Conservation (phyloP, 2,113 vertebrate genomes). For the Alaudala cheleensis region DNA sequence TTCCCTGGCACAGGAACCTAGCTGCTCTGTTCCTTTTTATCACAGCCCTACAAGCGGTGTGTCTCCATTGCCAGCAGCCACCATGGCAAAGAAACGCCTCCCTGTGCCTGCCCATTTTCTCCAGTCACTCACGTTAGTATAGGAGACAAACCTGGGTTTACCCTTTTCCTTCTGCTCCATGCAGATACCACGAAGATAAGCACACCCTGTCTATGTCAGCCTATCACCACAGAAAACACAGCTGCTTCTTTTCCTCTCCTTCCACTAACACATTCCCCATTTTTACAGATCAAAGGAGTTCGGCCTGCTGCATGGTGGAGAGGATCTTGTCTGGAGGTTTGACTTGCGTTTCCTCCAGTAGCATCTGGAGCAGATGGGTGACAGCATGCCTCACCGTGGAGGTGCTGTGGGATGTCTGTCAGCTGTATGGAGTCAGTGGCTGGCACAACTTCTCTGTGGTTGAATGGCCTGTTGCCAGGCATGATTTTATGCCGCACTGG, state of each 20-base stretch:
- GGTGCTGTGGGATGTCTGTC: neutral
- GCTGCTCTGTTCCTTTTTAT: neutral
- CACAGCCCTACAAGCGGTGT: neutral
- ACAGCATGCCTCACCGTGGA: rapidly evolving
- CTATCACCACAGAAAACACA: neutral
- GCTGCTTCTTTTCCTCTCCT: neutral
- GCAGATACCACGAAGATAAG: neutral
- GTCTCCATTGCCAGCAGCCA: rapidly evolving
- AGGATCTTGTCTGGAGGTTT: neutral
- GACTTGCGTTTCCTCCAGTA: neutral
- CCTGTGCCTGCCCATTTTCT: rapidly evolving
- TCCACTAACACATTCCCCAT: neutral
- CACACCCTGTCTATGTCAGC: neutral
- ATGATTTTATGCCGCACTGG: neutral
- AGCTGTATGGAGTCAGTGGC: neutral
- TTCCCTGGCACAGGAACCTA: rapidly evolving
- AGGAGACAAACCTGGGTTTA: neutral
- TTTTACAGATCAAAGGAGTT: neutral
- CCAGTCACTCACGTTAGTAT: rapidly evolving
- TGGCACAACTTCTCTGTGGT: neutral
- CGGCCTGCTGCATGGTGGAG: rapidly evolving
- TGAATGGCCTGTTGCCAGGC: neutral
- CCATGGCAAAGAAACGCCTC: neutral
- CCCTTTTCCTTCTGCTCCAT: no score
- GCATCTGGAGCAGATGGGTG: neutral